These are phyloP conservation scores for Tupiocoris notatus DNA, from an alignment of 2,888 invertebrate species.

Conservation along the genomic window DNA sequence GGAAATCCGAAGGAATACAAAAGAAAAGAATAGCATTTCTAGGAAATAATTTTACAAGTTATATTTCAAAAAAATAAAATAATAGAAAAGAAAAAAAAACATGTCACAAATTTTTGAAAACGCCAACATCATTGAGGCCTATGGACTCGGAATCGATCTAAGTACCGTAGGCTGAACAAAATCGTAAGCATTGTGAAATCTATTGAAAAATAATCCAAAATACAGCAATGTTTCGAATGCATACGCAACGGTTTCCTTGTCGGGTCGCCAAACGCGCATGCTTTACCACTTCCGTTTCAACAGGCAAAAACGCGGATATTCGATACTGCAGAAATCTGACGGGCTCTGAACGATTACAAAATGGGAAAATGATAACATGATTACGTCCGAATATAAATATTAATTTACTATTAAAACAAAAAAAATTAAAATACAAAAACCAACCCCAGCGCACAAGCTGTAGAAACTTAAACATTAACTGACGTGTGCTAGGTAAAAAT, in stretches of 20 bases:
- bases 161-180: slow-evolving; percentile 34
- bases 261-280: not conserved
- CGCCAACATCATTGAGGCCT: slow-evolving; percentile 43
- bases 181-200: not conserved
- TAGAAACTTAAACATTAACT: slow-evolving; percentile 18
- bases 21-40: too few relatives aligned
- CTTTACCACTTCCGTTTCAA: slow-evolving; percentile 17
- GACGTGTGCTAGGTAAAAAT: slow-evolving; percentile 25
- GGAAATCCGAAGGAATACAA: too few relatives aligned
- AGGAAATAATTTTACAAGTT: slow-evolving; percentile 46
- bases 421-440: slow-evolving; percentile 13
- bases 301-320: slow-evolving; percentile 15
- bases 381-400: slow-evolving; percentile 23
- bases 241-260: slow-evolving; percentile 25
- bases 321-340: slow-evolving; percentile 1
- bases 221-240: not conserved
- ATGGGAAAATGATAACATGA: slow-evolving; percentile 6
- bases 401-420: not conserved
- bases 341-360: not conserved
- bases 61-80: slow-evolving; percentile 43
- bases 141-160: slow-evolving; percentile 38
- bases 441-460: slow-evolving; percentile 14
- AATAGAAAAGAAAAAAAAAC: slow-evolving; percentile 18
- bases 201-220: slow-evolving; percentile 14
- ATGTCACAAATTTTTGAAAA: slow-evolving; percentile 40